Conservation (phyloP, 2,888 invertebrate species). For the Lochmaea capreae region DNA sequence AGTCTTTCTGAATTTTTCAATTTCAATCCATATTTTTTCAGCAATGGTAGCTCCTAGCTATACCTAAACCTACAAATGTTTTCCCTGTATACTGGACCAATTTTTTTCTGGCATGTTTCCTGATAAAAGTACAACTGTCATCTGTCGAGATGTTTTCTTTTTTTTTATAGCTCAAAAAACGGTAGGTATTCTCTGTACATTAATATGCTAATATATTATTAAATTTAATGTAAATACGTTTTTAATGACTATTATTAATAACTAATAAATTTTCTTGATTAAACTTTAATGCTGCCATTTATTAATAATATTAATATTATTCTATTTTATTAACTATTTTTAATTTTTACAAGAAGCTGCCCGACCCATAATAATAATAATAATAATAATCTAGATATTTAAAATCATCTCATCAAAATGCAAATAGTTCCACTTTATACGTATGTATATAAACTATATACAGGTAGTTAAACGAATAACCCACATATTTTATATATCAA, state of each 20-base stretch:
- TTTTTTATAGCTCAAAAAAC: too few species aligned
- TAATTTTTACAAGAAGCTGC: constrained; percentile 16
- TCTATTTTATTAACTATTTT: not conserved
- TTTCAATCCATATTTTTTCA: too few species aligned
- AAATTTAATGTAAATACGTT: not conserved
- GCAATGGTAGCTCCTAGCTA: too few species aligned
- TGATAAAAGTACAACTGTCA: too few species aligned
- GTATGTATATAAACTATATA: constrained; percentile 34
- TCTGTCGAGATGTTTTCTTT: too few species aligned
- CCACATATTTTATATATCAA: constrained; percentile 38
- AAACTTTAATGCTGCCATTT: not conserved
- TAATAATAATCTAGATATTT: constrained; percentile 49
- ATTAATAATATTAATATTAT: not conserved
- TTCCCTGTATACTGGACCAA: too few species aligned
- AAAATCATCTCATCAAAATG: constrained; percentile 42
- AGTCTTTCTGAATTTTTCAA: too few species aligned
- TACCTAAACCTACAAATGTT: too few species aligned
- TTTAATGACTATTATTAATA: not conserved
- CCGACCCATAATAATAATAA: constrained; percentile 44
- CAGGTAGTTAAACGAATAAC: constrained; percentile 42
- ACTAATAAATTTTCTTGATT: not conserved
- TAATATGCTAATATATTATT: too few species aligned
- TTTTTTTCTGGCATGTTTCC: too few species aligned
- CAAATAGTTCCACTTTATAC: constrained; percentile 36
- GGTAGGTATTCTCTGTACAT: too few species aligned